Conservation (phyloP, 1,140 invertebrate genomes). For the Philaenus spumarius region DNA sequence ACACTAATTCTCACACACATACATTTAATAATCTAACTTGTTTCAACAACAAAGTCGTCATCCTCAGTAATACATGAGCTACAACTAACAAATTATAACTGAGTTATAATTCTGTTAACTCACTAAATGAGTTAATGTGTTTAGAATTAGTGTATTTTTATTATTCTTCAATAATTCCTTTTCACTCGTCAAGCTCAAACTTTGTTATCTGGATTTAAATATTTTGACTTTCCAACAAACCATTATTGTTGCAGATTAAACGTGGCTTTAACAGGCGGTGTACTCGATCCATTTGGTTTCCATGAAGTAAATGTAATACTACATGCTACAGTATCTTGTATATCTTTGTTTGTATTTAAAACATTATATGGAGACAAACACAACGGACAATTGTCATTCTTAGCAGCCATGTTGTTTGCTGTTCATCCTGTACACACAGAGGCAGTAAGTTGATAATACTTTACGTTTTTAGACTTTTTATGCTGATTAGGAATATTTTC, state of each 20-base stretch:
- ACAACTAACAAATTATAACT: too few species aligned
- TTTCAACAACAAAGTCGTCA: too few species aligned
- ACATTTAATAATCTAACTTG: too few species aligned
- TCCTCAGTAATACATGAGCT: too few species aligned
- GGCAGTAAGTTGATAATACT: conserved; percentile 47
- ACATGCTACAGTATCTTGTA: conserved; percentile 28
- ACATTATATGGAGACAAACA: conserved; percentile 37
- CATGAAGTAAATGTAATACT: conserved; percentile 30
- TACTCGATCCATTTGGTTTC: conserved; percentile 53
- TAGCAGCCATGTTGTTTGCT: conserved; percentile 73
- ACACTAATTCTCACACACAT: too few species aligned
- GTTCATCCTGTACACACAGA: conserved; percentile 74
- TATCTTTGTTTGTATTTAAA: conserved; percentile 53
- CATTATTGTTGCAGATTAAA: conserved; percentile 27
- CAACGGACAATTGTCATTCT: conserved; percentile 42
- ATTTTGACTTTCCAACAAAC: neutral
- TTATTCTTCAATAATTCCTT: too few species aligned
- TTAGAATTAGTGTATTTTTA: too few species aligned
- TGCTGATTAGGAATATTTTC: neutral
- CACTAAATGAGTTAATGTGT: too few species aligned
- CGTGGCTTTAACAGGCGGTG: conserved; percentile 23
- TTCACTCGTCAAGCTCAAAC: too few species aligned
- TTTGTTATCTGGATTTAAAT: too few species aligned
- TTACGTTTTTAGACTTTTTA: too few species aligned
- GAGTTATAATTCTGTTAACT: too few species aligned